phyloP scores from a whole-genome alignment of 2,888 invertebrate genomes.

The Mesorhabditis belari region DNA sequence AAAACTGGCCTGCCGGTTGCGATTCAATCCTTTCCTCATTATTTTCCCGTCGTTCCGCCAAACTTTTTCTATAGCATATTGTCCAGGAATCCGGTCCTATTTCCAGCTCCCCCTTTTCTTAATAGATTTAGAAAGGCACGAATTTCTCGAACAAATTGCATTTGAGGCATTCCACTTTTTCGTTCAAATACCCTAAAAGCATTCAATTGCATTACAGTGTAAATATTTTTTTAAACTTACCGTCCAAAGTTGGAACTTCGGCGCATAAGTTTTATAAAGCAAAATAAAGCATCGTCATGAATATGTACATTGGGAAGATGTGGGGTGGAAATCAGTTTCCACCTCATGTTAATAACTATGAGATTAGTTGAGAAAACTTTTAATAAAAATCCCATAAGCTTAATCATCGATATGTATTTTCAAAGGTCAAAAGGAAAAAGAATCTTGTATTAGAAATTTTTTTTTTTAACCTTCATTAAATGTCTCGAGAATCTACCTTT shows the following conservation, averaged over 20 bases:
- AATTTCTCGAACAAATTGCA: conserved; percentile 78
- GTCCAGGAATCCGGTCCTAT: too few species aligned
- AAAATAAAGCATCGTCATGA: conserved; percentile 78
- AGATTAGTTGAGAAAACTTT: not conserved
- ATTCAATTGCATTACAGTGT: not conserved
- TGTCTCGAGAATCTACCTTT: conserved; percentile 52
- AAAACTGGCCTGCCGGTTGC: conserved; percentile 4
- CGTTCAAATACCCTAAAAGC: conserved; percentile 79
- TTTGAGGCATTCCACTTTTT: conserved; percentile 75
- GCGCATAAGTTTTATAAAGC: conserved; percentile 68
- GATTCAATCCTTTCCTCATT: conserved; percentile 8
- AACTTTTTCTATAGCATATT: not conserved
- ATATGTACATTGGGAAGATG: conserved; percentile 91
- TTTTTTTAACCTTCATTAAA: not conserved
- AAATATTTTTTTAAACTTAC: conserved; percentile 56
- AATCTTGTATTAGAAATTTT: conserved; percentile 55
- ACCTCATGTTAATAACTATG: conserved; percentile 62
- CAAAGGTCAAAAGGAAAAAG: conserved; percentile 74
- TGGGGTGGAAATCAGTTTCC: conserved; percentile 97
- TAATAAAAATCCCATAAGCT: conserved; percentile 54
- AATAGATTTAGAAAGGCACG: conserved; percentile 53
- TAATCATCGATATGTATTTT: conserved; percentile 92
- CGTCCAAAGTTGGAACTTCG: conserved; percentile 77
- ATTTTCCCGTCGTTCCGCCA: conserved; percentile 10
- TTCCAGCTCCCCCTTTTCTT: conserved; percentile 17